Base-by-base conservation (phyloP, 2,888 invertebrate species). In the Trissolcus japonicus region DNA sequence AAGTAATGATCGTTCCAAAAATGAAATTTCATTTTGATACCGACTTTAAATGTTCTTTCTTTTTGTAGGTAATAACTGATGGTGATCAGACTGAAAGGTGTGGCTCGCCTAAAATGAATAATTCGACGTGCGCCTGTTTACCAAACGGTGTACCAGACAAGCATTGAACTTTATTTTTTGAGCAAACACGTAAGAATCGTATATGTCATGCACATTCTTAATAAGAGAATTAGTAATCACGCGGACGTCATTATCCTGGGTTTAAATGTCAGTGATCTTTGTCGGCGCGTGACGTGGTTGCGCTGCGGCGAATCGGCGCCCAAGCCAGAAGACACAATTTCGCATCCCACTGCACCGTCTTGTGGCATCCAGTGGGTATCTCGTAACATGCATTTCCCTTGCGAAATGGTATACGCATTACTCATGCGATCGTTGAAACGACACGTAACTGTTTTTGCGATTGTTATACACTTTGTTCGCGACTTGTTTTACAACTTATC, bases 201-300 rank as follows among this genome's bases (percentile, higher is more conserved):
- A 25, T 56, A 51, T 56, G 55, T 57, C 53, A 71, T 19, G 48
- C 17, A 54, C 25, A 72, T 72, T 35, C 60, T 54, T 57, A 60
- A 53, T 56, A 66, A 63, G 68, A 60, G 56, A 66, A 81, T 83
- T 76, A 68, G 81, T 82, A 84, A 84, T 83, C 78, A 72, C 62
- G 72, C 61, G 80, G 77, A 79, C 73, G 79, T 83, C 80, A 85
- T 85, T 84, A 85, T 83, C 81, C 78, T 78, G 50, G 74, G 80
- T 78, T 82, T 85, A 85, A 85, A 85, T 85, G 85, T 82, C 85
- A 85, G 82, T 82, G 81, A 80, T 85, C 81, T 83, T 81, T 72
- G 71, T 71, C 73, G 54, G 54, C 54, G 55, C 53, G 69, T 57
- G 56, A 78, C 59, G 63, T 72, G 43, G 35, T n/a, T 16, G 41